Base-by-base conservation (phyloP, 2,888 invertebrate genomes). In the Drosophila austrosaltans region DNA sequence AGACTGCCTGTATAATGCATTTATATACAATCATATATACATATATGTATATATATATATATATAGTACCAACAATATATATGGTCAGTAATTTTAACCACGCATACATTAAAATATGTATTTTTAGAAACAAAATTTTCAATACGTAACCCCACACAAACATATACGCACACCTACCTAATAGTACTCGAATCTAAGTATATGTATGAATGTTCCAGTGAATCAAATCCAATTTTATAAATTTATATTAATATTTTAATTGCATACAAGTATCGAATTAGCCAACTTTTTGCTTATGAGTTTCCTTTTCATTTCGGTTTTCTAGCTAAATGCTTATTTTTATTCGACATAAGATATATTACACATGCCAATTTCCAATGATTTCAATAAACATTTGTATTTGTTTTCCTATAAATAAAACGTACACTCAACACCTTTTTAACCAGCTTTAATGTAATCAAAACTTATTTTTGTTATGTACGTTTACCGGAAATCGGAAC, bases 1-100 rank as follows among this genome's bases (percentile, higher is more conserved):
- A 82, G 85, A 89, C 89, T 89, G 85, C 85, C 85, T 69, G 70
- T 36, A 66, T 48, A 60, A 77, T 64, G 89, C 84, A 88, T 86
- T 84, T 77, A 87, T 84, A 81, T 56, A 63, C 32, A 69, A 3
- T 77, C 44, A 64, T 54, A 56, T 8, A 63, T 56, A 42, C 56
- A 75, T 65, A 84, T 65, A 73, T 48, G 70, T 72, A 32, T 25
- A 68, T 28, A 64, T 71, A 72, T 71, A 72, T 69, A 66, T 72
- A 54, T 72, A 69, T 68, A 81, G 65, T 58, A 40, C 57, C 56
- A 56, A 56, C 56, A 36, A 57, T 6, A 39, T 6, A 39, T n/a
- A 12, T 30, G 20, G 22, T 57, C 20, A 39, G 39, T 77, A 73
- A 48, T 36, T 58, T 61, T 67, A 75, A 70, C 58, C 53, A 62